These are phyloP conservation scores for Galerucella nymphaeae DNA, from an alignment of 2,888 invertebrate genomes.

Conservation along the genomic window DNA sequence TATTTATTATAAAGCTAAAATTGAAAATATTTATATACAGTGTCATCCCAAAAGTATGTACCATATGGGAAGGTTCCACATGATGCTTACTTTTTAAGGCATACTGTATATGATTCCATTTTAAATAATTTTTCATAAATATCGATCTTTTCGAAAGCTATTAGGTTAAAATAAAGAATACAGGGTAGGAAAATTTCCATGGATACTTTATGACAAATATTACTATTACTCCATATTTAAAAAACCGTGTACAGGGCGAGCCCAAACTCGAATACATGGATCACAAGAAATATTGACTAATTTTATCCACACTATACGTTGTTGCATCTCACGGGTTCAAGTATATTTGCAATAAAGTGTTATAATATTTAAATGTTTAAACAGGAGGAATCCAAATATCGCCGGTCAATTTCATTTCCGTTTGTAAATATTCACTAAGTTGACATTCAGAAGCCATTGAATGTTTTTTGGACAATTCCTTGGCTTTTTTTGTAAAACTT, in stretches of 20 bases:
- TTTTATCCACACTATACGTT: neutral
- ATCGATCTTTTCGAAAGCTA: no score
- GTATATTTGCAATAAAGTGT: neutral
- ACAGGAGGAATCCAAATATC: constrained; percentile 70
- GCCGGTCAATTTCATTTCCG: constrained; percentile 64
- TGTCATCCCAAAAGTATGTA: no score
- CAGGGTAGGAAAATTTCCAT: no score
- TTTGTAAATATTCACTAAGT: constrained; percentile 65
- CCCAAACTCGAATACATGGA: neutral
- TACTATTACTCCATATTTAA: neutral
- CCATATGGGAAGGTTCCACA: no score
- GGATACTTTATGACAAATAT: no score
- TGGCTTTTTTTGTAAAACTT: constrained; percentile 65
- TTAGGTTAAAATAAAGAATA: no score
- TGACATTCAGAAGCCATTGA: constrained; percentile 67
- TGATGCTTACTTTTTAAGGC: no score
- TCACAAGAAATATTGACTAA: neutral
- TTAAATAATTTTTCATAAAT: no score
- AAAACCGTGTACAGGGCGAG: neutral
- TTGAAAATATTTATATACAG: no score
- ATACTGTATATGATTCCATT: no score
- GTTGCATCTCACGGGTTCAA: neutral
- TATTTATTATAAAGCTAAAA: no score
- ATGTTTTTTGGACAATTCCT: constrained; percentile 65
- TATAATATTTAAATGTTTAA: constrained; percentile 49